phyloP scores from a whole-genome alignment of 2,797 vertebrate species.

The Chelon auratus region DNA sequence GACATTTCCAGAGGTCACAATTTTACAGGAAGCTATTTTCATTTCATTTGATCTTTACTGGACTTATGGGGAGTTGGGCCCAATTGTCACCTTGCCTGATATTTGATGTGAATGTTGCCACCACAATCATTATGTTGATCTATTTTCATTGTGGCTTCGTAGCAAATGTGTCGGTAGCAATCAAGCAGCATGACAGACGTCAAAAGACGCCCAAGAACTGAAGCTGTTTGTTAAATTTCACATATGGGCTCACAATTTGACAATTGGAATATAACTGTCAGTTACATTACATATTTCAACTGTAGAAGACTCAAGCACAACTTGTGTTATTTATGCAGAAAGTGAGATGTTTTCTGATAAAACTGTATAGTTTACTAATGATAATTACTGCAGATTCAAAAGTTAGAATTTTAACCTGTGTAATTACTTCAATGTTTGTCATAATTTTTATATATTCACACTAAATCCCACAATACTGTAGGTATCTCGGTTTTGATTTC shows the following conservation, averaged over 20 bases:
- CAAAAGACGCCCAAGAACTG: not conserved
- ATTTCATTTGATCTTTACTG: slow-evolving; percentile 17
- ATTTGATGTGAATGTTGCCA: slow-evolving; percentile 48
- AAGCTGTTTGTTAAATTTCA: slow-evolving; percentile 23
- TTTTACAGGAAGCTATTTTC: slow-evolving; percentile 27
- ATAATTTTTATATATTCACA: slow-evolving; percentile 29
- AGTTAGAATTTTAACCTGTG: slow-evolving; percentile 12
- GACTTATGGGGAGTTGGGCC: slow-evolving; percentile 25
- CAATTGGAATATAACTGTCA: slow-evolving; percentile 1
- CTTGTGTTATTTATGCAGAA: slow-evolving; percentile 38
- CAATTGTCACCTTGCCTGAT: slow-evolving; percentile 29
- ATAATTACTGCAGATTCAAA: slow-evolving; percentile 11
- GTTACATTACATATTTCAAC: slow-evolving; percentile 14
- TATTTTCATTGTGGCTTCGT: slow-evolving; percentile 17
- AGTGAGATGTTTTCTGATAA: slow-evolving; percentile 34
- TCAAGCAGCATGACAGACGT: not conserved
- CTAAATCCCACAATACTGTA: slow-evolving; percentile 15
- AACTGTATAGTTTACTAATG: slow-evolving; percentile 17
- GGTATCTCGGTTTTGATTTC: slow-evolving; percentile 41
- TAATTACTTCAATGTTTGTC: slow-evolving; percentile 29
- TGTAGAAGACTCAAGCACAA: slow-evolving; percentile 31
- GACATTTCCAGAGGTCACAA: slow-evolving; percentile 24
- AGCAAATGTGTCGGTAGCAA: slow-evolving; percentile 24
- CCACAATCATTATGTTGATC: slow-evolving; percentile 57
- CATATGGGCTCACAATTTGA: slow-evolving; percentile 23